A percentile compares a stretch with the other conserved stretches of the same genome.
Conservation (phyloP, 2,797 vertebrate species). For the Avahi laniger region DNA sequence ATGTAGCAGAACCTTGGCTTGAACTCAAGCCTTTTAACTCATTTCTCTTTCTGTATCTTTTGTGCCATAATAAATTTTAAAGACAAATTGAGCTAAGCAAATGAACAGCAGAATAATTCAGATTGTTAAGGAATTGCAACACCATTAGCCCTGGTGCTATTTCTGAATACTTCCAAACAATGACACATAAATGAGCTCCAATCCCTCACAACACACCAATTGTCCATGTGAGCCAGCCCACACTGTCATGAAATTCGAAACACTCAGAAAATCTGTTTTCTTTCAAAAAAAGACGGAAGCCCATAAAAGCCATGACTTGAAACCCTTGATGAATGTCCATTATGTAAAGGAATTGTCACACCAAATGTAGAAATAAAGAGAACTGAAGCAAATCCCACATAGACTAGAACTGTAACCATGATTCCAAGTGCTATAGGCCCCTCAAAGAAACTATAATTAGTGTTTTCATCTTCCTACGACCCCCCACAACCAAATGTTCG, state of each 20-base stretch:
- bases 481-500: neutral
- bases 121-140: neutral
- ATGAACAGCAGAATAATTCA: neutral
- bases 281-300: slow-evolving; percentile 19
- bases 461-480: neutral
- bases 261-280: neutral
- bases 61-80: neutral
- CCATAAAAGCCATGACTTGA: neutral
- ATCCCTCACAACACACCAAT: neutral
- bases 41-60: neutral
- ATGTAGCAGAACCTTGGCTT: neutral
- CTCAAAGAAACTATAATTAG: slow-evolving; percentile 28
- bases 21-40: neutral
- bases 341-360: slow-evolving; percentile 22
- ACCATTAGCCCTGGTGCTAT: neutral
- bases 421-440: neutral
- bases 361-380: neutral
- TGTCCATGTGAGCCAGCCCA: neutral
- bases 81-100: neutral
- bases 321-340: slow-evolving; percentile 37
- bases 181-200: neutral
- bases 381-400: neutral
- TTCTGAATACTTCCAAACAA: neutral
- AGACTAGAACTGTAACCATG: neutral
- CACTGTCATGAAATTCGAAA: neutral